Evolutionary conservation across 2,888 invertebrate species (phyloP), one percentile per base, ranked within the genome.

Genomic region (Troides aeacus): DNA sequence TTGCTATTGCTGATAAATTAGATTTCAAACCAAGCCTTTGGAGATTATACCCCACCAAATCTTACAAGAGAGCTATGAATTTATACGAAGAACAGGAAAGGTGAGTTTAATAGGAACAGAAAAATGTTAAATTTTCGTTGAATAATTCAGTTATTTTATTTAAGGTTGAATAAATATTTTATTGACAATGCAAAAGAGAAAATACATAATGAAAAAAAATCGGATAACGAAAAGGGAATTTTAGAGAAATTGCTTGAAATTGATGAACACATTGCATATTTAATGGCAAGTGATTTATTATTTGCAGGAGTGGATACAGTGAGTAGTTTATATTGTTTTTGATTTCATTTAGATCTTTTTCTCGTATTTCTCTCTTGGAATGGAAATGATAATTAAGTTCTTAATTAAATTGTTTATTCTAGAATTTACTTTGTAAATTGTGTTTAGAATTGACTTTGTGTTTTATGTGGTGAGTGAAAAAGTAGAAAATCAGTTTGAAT

Each of bases 301-400:
- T 89, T 94, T 62, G 95, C 94, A 23, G 95, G 95, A 62, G 90
- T 95, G 18, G 95, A 95, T 82, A 95, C 95, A 69, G 95, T 96
- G 83, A 87, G 74, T 66, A 46, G 0, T 24, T 39, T 21, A 42
- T 63, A 59, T n/a, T 15, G 21, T 64, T 46, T 65, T 58, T 36
- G 5, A n/a, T n/a, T 4, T 18, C 6, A 53, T n/a, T 53, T 53
- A 6, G 18, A 4, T 50, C 50, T 50, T 5, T 4, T 18, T 53
- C n/a, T 18, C 2, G 0, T 53, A 7, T 12, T 53, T 1, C 18
- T 5, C 18, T 18, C 1, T 7, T n/a, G 8, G 4, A n/a, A 4
- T 46, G 21, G 1, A 21, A 21, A 21, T 30, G 30, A 30, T 30
- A 30, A 30, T 30, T 30, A 5, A 30, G 30, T 30, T 30, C 30